A percentile compares a stretch with the other conserved stretches of the same genome.
Evolutionary conservation across 2,113 vertebrate genomes (phyloP).

Genomic region (Athene cunicularia): DNA sequence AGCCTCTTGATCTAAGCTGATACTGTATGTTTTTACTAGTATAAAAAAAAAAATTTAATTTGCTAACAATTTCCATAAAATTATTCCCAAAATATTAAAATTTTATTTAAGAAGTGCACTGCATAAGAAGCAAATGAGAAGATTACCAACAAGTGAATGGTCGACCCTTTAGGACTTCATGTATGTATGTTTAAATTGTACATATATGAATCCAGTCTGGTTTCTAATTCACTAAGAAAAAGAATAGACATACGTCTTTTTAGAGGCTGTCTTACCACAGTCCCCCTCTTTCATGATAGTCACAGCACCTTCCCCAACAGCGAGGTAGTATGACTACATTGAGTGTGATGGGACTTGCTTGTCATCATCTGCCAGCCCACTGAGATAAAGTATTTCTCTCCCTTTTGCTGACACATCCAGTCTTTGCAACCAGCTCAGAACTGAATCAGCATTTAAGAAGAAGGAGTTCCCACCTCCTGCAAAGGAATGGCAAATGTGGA

Average conservation of each 20-base stretch:
- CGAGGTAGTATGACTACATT: too few relatives aligned
- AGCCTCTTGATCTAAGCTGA: neutral
- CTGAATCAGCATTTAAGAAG: neutral
- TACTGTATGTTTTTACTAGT: neutral
- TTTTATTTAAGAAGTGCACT: neutral
- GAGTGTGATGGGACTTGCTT: neutral
- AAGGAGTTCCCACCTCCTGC: neutral
- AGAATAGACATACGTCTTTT: neutral
- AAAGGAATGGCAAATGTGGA: neutral
- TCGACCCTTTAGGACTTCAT: neutral
- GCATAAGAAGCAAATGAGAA: neutral
- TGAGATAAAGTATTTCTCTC: neutral
- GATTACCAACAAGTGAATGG: neutral
- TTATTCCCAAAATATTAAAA: neutral
- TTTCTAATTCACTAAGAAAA: neutral
- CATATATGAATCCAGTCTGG: neutral
- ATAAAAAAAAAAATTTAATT: neutral
- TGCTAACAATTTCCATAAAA: neutral
- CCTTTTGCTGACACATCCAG: neutral
- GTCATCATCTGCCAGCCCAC: neutral
- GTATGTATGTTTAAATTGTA: neutral
- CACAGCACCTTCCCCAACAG: neutral
- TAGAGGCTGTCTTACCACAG: neutral
- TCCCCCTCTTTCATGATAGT: neutral
- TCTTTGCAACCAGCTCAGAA: neutral